Conservation (phyloP, 1,140 invertebrate genomes). For the Grapholita molesta region DNA sequence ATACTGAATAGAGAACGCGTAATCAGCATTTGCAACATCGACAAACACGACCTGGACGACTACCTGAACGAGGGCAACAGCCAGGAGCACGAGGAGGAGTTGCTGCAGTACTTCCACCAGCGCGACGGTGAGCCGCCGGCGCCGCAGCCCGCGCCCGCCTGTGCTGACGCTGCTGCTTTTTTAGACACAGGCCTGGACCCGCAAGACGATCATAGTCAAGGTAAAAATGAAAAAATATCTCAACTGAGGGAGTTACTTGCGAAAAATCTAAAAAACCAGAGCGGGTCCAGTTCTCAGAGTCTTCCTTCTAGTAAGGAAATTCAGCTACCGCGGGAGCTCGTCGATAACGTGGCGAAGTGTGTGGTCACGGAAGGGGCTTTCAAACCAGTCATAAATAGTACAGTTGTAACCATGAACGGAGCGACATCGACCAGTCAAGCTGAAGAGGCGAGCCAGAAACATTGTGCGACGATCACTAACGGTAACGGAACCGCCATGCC, state of each 20-base stretch:
- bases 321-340: slow-evolving; percentile 27
- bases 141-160: slow-evolving; percentile 22
- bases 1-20: slow-evolving; percentile 80
- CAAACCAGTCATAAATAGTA: slow-evolving; percentile 41
- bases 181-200: slow-evolving; percentile 69
- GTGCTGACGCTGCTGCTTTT: slow-evolving; percentile 51
- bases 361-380: slow-evolving; percentile 50
- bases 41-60: slow-evolving; percentile 87
- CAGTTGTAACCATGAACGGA: slow-evolving; percentile 42
- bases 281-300: slow-evolving; percentile 54
- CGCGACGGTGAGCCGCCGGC: slow-evolving; percentile 56
- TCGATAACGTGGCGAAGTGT: slow-evolving; percentile 29
- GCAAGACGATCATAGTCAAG: slow-evolving; percentile 68
- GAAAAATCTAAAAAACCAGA: slow-evolving; percentile 80
- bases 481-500: slow-evolving; percentile 48
- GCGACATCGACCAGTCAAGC: slow-evolving; percentile 33
- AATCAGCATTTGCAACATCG: slow-evolving; percentile 84
- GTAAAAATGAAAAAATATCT: slow-evolving; percentile 83
- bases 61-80: slow-evolving; percentile 88
- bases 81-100: slow-evolving; percentile 88
- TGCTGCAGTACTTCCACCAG: slow-evolving; percentile 88
- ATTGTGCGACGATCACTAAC: slow-evolving; percentile 37
- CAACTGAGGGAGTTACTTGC: slow-evolving; percentile 85
- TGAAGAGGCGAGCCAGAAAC: slow-evolving; percentile 39
- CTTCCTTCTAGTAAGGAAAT: slow-evolving; percentile 35